Evolutionary conservation across 1,140 invertebrate genomes (phyloP).

Genomic region (Heliconius himera): DNA sequence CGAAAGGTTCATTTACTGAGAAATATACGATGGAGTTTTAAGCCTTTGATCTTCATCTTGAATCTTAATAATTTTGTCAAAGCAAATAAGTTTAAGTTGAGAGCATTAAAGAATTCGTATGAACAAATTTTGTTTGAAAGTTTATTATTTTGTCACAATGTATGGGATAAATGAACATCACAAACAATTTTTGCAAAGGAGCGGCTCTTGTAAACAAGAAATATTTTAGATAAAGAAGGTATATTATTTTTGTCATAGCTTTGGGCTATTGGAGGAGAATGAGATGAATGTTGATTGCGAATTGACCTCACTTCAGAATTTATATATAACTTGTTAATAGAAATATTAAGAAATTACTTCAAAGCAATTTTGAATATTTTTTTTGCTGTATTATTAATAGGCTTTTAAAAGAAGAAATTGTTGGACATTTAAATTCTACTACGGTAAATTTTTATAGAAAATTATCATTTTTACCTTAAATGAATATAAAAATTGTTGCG

Average conservation of each 20-base stretch:
- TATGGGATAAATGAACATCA: background rate
- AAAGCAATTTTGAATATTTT: too few species aligned
- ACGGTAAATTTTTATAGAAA: too few species aligned
- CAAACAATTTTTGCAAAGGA: background rate
- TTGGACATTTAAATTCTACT: too few species aligned
- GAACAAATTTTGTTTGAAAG: background rate
- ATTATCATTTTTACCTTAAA: too few species aligned
- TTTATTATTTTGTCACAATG: too few species aligned
- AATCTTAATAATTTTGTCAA: slow-evolving; percentile 20
- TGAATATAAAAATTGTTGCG: too few species aligned
- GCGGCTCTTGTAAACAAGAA: background rate
- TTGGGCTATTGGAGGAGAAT: background rate
- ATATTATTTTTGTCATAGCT: background rate
- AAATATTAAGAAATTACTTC: background rate
- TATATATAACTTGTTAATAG: background rate
- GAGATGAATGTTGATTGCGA: background rate
- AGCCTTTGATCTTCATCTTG: slow-evolving; percentile 13
- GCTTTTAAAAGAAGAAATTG: too few species aligned
- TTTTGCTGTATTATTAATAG: too few species aligned
- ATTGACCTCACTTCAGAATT: slow-evolving; percentile 2
- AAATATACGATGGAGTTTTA: background rate
- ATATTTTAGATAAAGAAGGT: background rate
- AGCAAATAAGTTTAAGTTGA: background rate
- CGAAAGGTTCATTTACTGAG: background rate
- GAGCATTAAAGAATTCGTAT: slow-evolving; percentile 9